Base-by-base conservation (phyloP, 2,888 invertebrate genomes). In the Dynastes maya region DNA sequence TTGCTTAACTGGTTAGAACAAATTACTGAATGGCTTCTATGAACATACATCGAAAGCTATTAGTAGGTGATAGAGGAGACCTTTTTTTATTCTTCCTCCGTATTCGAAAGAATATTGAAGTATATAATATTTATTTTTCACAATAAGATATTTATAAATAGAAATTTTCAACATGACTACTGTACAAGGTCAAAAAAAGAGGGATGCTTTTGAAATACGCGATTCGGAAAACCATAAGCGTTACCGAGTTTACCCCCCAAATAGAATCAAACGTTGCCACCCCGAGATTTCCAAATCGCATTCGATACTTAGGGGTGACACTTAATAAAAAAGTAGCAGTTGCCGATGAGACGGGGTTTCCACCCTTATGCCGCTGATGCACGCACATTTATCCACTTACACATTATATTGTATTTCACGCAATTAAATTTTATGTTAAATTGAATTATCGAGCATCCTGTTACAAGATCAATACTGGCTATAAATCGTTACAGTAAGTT, bases 1-100 rank as follows among this genome's bases (percentile, higher is more conserved):
- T 85, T 88, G 87, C 87, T 85, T 88, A 88, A 88, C 88, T 87
- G 87, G 86, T 86, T 87, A 88, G 88, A 88, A 88, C 88, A 87
- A 88, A 88, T 88, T 87, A 87, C 83, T 76, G 83, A 83, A 85
- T 84, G 82, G 83, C 81, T 82, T 81, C 81, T 80, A 77, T 80
- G 78, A 80, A 82, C 82, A 82, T 81, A 82, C 78, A 71, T 81
- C 79, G 80, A 55, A 74, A 79, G 80, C 80, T 79, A 80, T 82
- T 81, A 81, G 70, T 82, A 82, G 80, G 81, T 81, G 82, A 82
- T 82, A 81, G 70, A 9, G 8, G 70, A n/a, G 16, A 22, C 4
- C 22, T 22, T 40, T 67, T 45, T 40, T 32, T 5, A 32, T 32
- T n/a, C 67, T 67, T 67, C 45, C 9, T 49, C 49, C 8, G 8